Evolutionary conservation across 2,888 invertebrate species (phyloP).

Genomic region (Lasioglossum calceatum): DNA sequence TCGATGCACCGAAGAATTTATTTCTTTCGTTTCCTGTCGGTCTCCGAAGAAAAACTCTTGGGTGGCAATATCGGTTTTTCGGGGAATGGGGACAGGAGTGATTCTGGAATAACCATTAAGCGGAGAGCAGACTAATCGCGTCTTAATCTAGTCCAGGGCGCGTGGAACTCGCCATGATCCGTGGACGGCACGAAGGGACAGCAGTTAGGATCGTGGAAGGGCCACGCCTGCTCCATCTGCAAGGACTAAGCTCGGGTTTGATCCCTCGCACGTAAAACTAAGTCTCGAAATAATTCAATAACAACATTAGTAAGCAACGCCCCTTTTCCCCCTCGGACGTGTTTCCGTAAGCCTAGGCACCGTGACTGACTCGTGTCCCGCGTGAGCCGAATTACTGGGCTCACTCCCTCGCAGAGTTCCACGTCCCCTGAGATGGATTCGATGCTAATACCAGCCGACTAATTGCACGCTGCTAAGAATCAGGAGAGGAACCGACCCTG

Average conservation of each 20-base stretch:
- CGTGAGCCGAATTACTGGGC: conserved; percentile 68
- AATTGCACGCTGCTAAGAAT: conserved; percentile 72
- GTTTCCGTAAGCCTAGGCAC: conserved; percentile 35
- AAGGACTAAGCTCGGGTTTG: conserved; percentile 71
- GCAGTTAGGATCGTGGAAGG: conserved; percentile 35
- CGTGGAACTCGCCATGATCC: conserved; percentile 52
- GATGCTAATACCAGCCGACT: conserved; percentile 77
- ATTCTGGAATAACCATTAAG: conserved; percentile 2
- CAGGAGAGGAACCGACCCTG: conserved; percentile 34
- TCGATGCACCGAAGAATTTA: conserved; percentile 9
- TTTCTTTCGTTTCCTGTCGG: conserved; percentile 32
- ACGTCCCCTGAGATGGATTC: conserved; percentile 73
- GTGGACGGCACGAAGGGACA: conserved; percentile 46
- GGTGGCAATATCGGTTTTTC: conserved; percentile 17
- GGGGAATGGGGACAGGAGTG: background rate
- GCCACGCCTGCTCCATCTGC: conserved; percentile 78
- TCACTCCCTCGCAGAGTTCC: conserved; percentile 26
- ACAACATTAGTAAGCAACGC: conserved; percentile 75
- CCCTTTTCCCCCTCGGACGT: conserved; percentile 48
- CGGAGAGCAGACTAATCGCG: conserved; percentile 67
- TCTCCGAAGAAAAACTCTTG: background rate
- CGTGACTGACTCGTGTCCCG: conserved; percentile 56
- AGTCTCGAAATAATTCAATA: conserved; percentile 81
- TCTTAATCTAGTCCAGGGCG: conserved; percentile 70
- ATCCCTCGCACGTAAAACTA: conserved; percentile 77